phyloP scores from a whole-genome alignment of 2,888 invertebrate species.

The Invenusta paracnida region DNA sequence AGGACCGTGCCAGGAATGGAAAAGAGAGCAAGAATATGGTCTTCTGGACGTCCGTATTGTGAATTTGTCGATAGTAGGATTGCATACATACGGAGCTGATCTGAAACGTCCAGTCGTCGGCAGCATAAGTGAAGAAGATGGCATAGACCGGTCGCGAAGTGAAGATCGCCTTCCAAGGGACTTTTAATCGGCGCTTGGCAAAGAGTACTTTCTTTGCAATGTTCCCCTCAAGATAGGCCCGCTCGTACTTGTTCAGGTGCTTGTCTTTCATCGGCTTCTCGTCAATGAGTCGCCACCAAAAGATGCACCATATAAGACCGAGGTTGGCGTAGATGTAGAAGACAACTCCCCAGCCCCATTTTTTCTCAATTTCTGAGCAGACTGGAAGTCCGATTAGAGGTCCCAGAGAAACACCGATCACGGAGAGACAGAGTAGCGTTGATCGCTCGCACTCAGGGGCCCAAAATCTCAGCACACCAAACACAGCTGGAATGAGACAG shows the following conservation, averaged over 20 bases:
- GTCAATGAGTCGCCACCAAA: constrained; percentile 45
- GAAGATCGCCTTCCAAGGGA: constrained; percentile 44
- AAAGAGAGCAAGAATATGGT: constrained; percentile 43
- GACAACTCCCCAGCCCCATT: constrained; percentile 45
- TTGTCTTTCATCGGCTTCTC: constrained; percentile 44
- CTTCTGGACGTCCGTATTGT: constrained; percentile 41
- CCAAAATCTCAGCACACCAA: constrained; percentile 44
- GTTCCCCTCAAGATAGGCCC: constrained; percentile 37
- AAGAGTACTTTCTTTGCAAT: constrained; percentile 39
- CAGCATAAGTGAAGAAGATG: constrained; percentile 44
- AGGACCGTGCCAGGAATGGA: constrained; percentile 42
- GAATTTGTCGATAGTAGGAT: constrained; percentile 42
- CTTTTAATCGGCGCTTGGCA: constrained; percentile 38
- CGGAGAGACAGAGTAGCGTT: constrained; percentile 42
- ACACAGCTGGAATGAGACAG: constrained; percentile 43
- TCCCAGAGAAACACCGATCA: constrained; percentile 44
- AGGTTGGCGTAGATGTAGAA: constrained; percentile 45
- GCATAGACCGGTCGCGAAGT: constrained; percentile 43
- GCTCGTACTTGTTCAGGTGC: constrained; percentile 38
- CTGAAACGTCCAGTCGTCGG: constrained; percentile 45
- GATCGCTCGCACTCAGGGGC: constrained; percentile 41
- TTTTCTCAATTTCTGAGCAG: constrained; percentile 43
- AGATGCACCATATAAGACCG: constrained; percentile 45
- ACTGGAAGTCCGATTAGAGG: constrained; percentile 44
- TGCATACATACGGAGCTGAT: constrained; percentile 45